Percentiles rank a stretch among this genome's conserved stretches.
Conservation (phyloP, 2,888 invertebrate species). For the Emmelina monodactyla region DNA sequence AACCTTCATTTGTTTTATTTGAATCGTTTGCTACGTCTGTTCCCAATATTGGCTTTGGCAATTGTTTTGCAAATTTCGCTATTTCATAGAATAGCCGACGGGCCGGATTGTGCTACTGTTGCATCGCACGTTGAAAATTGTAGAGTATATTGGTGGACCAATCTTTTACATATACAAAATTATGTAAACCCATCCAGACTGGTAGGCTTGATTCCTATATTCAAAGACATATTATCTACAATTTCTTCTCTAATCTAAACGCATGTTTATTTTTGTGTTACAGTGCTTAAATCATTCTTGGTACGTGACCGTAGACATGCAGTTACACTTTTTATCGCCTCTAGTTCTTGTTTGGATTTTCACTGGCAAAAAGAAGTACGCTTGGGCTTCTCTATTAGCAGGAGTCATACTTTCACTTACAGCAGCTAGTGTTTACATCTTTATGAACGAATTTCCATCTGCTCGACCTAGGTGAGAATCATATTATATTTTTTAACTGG, state of each 20-base stretch:
- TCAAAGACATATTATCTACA: no score
- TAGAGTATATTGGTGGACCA: slow-evolving; percentile 51
- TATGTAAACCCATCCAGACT: slow-evolving; percentile 30
- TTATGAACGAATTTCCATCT: no score
- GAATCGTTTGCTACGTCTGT: slow-evolving; percentile 38
- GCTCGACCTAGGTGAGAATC: no score
- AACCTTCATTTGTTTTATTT: slow-evolving; percentile 40
- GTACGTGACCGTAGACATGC: slow-evolving; percentile 29
- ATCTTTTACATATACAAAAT: slow-evolving; percentile 56
- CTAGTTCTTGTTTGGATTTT: slow-evolving; percentile 23
- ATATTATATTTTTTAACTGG: no score
- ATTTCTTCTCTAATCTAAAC: no score
- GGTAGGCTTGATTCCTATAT: no score
- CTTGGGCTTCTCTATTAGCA: slow-evolving; percentile 18
- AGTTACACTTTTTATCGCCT: slow-evolving; percentile 26
- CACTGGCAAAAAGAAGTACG: slow-evolving; percentile 12
- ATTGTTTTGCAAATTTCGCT: slow-evolving; percentile 34
- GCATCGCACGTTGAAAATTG: slow-evolving; percentile 20
- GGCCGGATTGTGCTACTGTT: slow-evolving; percentile 41
- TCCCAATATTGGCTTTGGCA: slow-evolving; percentile 31
- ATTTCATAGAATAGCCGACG: slow-evolving; percentile 29
- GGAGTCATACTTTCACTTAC: slow-evolving; percentile 14
- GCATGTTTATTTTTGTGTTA: no score
- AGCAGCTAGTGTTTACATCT: slow-evolving; percentile 17
- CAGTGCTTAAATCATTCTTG: slow-evolving; percentile 26